A percentile compares a stretch with the other conserved stretches of the same genome.
Evolutionary conservation across 2,888 invertebrate genomes (phyloP).

Genomic region (Tyria jacobaeae): DNA sequence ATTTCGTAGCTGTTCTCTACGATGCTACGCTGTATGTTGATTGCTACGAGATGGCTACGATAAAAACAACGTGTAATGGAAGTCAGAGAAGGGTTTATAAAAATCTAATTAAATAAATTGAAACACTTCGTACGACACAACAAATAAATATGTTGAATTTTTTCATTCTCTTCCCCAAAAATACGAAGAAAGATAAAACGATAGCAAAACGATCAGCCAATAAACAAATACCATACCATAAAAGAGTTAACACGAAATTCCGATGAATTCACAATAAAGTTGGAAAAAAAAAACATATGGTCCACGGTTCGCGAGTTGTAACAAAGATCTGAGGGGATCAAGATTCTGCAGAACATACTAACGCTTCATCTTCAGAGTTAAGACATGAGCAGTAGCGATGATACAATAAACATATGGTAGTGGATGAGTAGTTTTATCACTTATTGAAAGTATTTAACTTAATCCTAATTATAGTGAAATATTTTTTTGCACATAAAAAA

Average conservation of each 20-base stretch:
- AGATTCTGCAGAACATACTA: conserved; percentile 65
- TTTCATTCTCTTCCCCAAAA: conserved; percentile 28
- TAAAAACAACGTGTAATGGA: conserved; percentile 18
- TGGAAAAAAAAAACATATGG: conserved; percentile 60
- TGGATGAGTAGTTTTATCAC: background rate
- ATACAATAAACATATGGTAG: background rate
- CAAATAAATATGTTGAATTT: conserved; percentile 26
- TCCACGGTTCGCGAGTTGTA: conserved; percentile 67
- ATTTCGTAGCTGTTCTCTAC: background rate
- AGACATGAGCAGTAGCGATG: conserved; percentile 41
- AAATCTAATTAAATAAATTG: conserved; percentile 38
- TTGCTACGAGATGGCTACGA: conserved; percentile 15
- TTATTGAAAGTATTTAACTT: too few relatives aligned
- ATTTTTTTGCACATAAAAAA: too few relatives aligned
- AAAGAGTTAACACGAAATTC: conserved; percentile 59
- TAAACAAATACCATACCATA: conserved; percentile 56
- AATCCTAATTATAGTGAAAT: too few relatives aligned
- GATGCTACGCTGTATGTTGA: conserved; percentile 5
- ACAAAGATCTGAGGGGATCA: conserved; percentile 73
- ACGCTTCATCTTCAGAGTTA: conserved; percentile 47
- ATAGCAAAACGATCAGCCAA: conserved; percentile 43
- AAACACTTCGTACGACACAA: conserved; percentile 24
- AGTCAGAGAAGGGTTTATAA: conserved; percentile 13
- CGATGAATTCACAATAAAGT: conserved; percentile 69
- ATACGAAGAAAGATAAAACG: conserved; percentile 33